phyloP scores from a whole-genome alignment of 2,888 invertebrate genomes.

The Pomacea canaliculata region DNA sequence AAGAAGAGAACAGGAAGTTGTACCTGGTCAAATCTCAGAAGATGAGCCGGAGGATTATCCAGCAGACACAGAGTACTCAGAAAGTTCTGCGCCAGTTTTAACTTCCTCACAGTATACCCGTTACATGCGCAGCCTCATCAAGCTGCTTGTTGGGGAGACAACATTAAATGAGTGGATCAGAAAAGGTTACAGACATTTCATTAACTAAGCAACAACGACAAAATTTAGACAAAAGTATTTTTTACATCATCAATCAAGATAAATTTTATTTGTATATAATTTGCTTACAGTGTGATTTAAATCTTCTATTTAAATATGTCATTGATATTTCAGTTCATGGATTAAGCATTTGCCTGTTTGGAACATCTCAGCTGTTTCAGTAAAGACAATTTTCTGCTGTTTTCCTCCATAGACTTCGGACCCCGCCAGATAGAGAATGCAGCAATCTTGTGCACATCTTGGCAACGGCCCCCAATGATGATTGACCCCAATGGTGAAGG shows the following conservation, averaged over 20 bases:
- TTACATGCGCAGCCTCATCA: constrained; percentile 63
- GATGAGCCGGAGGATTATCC: constrained; percentile 36
- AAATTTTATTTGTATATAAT: constrained; percentile 68
- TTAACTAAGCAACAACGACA: not conserved
- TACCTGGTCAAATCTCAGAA: constrained; percentile 34
- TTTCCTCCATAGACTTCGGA: constrained; percentile 57
- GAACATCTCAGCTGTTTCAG: no score
- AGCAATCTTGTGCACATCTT: constrained; percentile 64
- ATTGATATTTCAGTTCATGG: no score
- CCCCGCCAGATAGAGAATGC: constrained; percentile 67
- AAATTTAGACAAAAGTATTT: not conserved
- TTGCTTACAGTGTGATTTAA: constrained; percentile 25
- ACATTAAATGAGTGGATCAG: constrained; percentile 62
- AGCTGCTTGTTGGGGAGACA: constrained; percentile 63
- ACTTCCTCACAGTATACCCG: constrained; percentile 60
- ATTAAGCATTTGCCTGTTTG: no score
- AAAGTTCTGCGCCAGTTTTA: constrained; percentile 52
- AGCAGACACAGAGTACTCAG: constrained; percentile 43
- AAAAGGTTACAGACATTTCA: constrained; percentile 53
- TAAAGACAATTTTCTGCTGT: no score
- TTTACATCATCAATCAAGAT: constrained; percentile 62
- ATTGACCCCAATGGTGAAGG: constrained; percentile 67
- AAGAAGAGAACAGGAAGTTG: not conserved
- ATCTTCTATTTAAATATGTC: no score
- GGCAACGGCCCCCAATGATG: constrained; percentile 67